Evolutionary conservation across 2,113 vertebrate species (phyloP).

Genomic region (Petrocephalus zakoni): DNA sequence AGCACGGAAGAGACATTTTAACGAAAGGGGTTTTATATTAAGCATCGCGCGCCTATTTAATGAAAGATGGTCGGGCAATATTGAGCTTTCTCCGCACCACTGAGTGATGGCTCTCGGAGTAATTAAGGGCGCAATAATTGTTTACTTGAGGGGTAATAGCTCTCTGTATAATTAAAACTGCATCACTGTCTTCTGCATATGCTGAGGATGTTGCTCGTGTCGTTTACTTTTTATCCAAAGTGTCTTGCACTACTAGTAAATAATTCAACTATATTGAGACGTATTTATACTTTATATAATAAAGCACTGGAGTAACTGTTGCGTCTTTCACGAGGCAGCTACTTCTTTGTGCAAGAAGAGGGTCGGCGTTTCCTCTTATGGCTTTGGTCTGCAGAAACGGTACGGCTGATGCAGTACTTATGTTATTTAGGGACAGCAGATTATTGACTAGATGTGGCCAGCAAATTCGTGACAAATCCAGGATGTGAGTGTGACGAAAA

Average conservation of each 20-base stretch:
- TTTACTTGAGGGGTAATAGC: background rate
- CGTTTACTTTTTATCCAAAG: background rate
- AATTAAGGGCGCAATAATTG: background rate
- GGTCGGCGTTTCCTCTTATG: background rate
- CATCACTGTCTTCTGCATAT: background rate
- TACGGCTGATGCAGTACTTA: background rate
- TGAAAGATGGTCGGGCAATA: background rate
- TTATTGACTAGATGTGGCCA: slow-evolving; percentile 5
- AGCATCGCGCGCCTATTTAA: background rate
- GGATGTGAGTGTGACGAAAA: background rate
- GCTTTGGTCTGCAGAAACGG: background rate
- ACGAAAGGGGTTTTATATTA: background rate
- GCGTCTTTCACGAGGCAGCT: background rate
- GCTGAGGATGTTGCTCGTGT: background rate
- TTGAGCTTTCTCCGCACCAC: background rate
- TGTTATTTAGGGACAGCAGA: background rate
- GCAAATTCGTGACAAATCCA: slow-evolving; percentile 2
- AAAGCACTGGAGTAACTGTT: background rate
- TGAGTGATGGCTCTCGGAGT: background rate
- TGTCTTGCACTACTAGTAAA: background rate
- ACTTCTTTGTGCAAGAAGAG: background rate
- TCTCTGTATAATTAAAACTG: background rate
- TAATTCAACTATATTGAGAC: background rate
- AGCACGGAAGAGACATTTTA: background rate
- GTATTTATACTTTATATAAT: background rate